Evolutionary conservation across 2,797 vertebrate species (phyloP).

Genomic region (Sorex maritimensis): DNA sequence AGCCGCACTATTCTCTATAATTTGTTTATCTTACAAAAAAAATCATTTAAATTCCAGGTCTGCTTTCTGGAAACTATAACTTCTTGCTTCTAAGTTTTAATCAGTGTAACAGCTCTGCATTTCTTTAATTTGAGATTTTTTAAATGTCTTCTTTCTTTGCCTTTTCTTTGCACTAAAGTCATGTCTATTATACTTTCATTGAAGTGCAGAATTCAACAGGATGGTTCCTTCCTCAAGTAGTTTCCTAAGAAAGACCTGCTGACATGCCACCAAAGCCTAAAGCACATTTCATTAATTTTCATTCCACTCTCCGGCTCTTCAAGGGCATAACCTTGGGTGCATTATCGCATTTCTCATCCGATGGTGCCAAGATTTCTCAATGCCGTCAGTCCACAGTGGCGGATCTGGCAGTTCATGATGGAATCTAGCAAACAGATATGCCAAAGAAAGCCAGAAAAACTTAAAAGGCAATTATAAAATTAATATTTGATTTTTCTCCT

Average conservation of each 20-base stretch:
- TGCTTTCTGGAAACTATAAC: conserved; percentile 54
- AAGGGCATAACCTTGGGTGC: neutral
- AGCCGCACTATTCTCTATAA: neutral
- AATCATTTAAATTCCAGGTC: conserved; percentile 32
- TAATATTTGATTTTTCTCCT: conserved; percentile 30
- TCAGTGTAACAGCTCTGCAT: conserved; percentile 1
- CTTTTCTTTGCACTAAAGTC: conserved; percentile 17
- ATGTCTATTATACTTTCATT: neutral
- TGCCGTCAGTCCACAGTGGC: neutral
- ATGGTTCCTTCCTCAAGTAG: conserved; percentile 26
- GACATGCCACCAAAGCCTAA: conserved; percentile 1
- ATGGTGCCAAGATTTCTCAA: neutral
- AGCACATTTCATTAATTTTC: conserved; percentile 36
- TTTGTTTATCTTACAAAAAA: neutral
- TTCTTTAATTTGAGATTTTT: neutral
- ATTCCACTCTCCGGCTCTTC: conserved; percentile 26
- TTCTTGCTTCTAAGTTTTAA: conserved; percentile 50
- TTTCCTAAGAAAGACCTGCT: conserved; percentile 41
- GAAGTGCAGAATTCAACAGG: conserved; percentile 47
- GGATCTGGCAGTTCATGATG: fast-evolving
- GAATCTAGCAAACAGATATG: neutral
- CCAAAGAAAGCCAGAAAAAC: conserved; percentile 14
- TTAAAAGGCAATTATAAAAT: conserved; percentile 37
- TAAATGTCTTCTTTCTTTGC: neutral
- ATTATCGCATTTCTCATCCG: neutral